phyloP scores from a whole-genome alignment of 1,140 invertebrate genomes.

The Planococcus citri region DNA sequence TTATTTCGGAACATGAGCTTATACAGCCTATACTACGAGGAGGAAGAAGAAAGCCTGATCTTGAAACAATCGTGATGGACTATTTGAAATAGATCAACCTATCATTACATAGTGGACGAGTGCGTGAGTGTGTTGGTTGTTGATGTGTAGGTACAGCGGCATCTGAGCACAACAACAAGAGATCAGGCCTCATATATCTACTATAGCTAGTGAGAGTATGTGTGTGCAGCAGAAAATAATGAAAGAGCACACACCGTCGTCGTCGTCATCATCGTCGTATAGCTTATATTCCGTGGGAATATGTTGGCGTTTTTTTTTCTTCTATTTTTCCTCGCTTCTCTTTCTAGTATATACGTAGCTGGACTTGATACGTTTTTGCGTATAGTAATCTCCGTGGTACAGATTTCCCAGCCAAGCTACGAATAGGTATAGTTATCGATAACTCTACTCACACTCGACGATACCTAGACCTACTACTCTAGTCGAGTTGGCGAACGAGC shows the following conservation, averaged over 20 bases:
- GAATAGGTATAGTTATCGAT: neutral
- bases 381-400: neutral
- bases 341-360: too few relatives aligned
- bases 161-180: too few relatives aligned
- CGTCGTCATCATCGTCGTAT: too few relatives aligned
- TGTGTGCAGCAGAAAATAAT: neutral
- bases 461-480: too few relatives aligned
- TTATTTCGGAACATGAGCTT: neutral
- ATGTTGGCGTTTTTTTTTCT: neutral
- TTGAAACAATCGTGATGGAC: neutral
- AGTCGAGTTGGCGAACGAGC: too few relatives aligned
- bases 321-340: too few relatives aligned
- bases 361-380: too few relatives aligned
- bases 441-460: too few relatives aligned
- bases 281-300: constrained; percentile 6
- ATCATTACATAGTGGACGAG: neutral
- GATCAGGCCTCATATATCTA: too few relatives aligned
- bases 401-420: neutral
- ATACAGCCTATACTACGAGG: too few relatives aligned
- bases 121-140: neutral
- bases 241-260: constrained; percentile 5
- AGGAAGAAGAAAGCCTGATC: neutral
- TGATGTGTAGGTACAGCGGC: too few relatives aligned
- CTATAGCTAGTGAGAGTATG: too few relatives aligned
- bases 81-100: constrained; percentile 3